phyloP scores from a whole-genome alignment of 2,113 vertebrate species.

The Hypanus sabinus region DNA sequence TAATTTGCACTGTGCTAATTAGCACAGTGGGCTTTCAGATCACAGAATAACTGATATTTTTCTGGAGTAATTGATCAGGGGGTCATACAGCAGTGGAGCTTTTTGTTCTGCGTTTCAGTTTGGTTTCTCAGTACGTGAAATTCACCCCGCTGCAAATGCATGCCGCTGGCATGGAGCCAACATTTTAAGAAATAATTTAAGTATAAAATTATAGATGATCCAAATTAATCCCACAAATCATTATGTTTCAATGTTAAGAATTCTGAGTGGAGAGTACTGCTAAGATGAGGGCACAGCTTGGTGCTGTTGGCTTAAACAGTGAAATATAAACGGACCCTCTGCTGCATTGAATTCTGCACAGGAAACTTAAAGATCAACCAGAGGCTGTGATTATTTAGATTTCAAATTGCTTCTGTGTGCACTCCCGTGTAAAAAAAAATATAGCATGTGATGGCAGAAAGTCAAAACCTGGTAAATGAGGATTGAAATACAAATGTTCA shows the following conservation, averaged over 20 bases:
- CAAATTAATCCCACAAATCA: neutral
- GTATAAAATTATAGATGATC: neutral
- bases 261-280: neutral
- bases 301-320: neutral
- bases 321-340: neutral
- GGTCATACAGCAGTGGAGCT: neutral
- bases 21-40: neutral
- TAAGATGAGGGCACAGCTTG: neutral
- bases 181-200: neutral
- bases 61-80: neutral
- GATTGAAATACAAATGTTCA: neutral
- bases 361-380: neutral
- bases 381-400: neutral
- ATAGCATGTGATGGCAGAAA: neutral
- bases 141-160: neutral
- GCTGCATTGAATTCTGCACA: neutral
- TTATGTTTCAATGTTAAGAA: neutral
- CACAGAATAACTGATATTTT: neutral
- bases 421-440: neutral
- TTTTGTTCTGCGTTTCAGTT: too few species aligned
- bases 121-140: neutral
- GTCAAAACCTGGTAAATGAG: neutral
- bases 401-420: neutral
- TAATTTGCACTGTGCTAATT: conserved; percentile 19
- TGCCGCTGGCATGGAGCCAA: neutral